A percentile compares a stretch with the other conserved stretches of the same genome.
phyloP scores from a whole-genome alignment of 2,888 invertebrate species.

The Eupeodes luniger region DNA sequence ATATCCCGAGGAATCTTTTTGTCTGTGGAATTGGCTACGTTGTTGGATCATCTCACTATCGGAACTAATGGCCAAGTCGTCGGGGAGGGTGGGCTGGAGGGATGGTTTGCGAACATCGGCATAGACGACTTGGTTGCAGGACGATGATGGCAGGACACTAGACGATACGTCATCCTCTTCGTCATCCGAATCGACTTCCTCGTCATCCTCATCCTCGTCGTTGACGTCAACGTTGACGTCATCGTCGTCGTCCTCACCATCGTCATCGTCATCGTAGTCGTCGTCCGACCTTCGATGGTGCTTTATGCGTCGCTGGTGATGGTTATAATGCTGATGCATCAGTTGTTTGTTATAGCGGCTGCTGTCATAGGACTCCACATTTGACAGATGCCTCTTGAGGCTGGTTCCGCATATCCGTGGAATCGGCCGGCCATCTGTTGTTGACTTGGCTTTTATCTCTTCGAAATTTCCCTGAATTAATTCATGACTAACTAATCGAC shows the following conservation, averaged over 20 bases:
- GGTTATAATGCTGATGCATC: conserved; percentile 51
- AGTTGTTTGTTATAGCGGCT: conserved; percentile 68
- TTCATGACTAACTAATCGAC: conserved; percentile 66
- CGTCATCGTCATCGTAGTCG: conserved; percentile 71
- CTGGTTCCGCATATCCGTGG: conserved; percentile 78
- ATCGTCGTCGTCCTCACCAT: conserved; percentile 80
- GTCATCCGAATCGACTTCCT: conserved; percentile 77
- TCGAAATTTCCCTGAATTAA: conserved; percentile 55
- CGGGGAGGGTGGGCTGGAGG: conserved; percentile 20
- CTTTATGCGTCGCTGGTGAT: conserved; percentile 53
- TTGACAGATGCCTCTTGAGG: conserved; percentile 78
- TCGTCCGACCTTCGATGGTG: conserved; percentile 48
- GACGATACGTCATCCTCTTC: conserved; percentile 56
- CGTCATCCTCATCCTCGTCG: too few relatives aligned
- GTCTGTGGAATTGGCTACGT: conserved; percentile 40
- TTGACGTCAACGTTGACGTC: too few relatives aligned
- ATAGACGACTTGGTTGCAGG: conserved; percentile 48
- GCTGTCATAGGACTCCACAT: conserved; percentile 78
- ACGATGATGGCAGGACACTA: conserved; percentile 7
- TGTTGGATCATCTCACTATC: conserved; percentile 73
- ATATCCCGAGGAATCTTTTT: conserved; percentile 52
- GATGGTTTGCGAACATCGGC: conserved; percentile 54
- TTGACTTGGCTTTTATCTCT: conserved; percentile 58
- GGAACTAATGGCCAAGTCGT: conserved; percentile 65
- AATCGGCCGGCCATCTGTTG: conserved; percentile 77